Conservation (phyloP, 2,888 invertebrate species). For the Lasioglossum vierecki region DNA sequence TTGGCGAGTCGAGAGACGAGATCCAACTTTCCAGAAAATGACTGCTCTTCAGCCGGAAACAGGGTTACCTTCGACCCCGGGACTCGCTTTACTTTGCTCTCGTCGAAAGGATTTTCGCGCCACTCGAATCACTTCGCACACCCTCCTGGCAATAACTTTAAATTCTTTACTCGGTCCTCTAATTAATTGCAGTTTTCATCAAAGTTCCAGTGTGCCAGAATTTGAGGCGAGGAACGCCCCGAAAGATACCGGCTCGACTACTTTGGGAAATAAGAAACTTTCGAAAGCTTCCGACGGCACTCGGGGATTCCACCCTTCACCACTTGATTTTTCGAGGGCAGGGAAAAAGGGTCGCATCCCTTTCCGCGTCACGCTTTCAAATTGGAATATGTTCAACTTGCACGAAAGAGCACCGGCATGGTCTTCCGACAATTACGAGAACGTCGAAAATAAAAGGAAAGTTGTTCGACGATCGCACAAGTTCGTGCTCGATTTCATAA, state of each 20-base stretch:
- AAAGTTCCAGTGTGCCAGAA: background rate
- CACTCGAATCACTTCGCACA: background rate
- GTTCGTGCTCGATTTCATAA: background rate
- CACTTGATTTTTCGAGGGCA: constrained; percentile 25
- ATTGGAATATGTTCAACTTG: constrained; percentile 26
- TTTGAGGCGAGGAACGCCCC: background rate
- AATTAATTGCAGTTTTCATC: constrained; percentile 1
- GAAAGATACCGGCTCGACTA: background rate
- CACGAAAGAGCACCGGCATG: background rate
- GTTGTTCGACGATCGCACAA: background rate
- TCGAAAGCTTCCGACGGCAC: background rate
- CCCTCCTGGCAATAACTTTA: background rate
- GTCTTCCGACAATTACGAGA: background rate
- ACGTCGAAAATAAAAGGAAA: background rate
- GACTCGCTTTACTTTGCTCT: constrained; percentile 1
- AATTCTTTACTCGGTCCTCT: background rate
- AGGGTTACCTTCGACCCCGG: background rate
- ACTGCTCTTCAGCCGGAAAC: background rate
- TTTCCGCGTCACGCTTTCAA: constrained; percentile 14
- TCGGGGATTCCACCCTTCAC: constrained; percentile 4
- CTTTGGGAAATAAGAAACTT: constrained; percentile 41
- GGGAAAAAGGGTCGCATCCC: background rate
- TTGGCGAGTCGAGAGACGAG: background rate
- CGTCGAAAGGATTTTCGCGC: background rate
- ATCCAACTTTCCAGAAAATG: background rate